Base-by-base conservation (phyloP, 2,113 vertebrate genomes). In the Ochotona curzoniae region DNA sequence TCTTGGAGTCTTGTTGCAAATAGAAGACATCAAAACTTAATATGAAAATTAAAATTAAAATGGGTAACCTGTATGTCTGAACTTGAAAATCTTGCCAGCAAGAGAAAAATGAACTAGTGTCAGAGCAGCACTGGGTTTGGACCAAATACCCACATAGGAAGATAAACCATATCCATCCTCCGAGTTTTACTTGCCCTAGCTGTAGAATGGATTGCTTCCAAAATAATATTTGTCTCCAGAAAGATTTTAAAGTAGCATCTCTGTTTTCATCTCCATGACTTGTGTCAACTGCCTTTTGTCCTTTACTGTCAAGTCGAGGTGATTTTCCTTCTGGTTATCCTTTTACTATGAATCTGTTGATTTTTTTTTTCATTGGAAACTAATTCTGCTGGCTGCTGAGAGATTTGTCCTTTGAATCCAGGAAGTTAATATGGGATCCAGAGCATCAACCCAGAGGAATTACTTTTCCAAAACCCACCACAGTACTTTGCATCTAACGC, bases 321-420 rank as follows among this genome's bases (percentile, higher is more conserved):
- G n/a, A 60, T 60, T 89, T 89, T 93, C 30, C 82, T 92, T 82
- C 76, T n/a, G 61, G n/a, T 84, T 75, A 28, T 71, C 80, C 35
- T 87, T 96, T 80, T 61, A 61, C 92, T 26, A 35, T 73, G 86
- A 87, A 70, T 94, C 44, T 69, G 67, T 82, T 71, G 49, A 3
- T 14, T 91, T 93, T 86, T 75, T 61, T n/a, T 44, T 44, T 44
- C 38, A 38, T 63, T 80, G 23, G 28, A 86, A 47, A 89, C 23
- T n/a, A 83, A 61, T 51, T 61, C 57, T 93, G 49, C 49, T 89
- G 51, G 35, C 10, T 91, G 1, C 70, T 94, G 21, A 30, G 54
- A 89, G 38, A 87, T 17, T 13, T 32, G 11, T n/a, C 38, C n/a
- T 94, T 96, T 97, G 6, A 94, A 28, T 14, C 66, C 57, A 49